These are phyloP conservation scores for Pseudorectes ferrugineus DNA, from an alignment of 2,113 vertebrate genomes.

Conservation along the genomic window DNA sequence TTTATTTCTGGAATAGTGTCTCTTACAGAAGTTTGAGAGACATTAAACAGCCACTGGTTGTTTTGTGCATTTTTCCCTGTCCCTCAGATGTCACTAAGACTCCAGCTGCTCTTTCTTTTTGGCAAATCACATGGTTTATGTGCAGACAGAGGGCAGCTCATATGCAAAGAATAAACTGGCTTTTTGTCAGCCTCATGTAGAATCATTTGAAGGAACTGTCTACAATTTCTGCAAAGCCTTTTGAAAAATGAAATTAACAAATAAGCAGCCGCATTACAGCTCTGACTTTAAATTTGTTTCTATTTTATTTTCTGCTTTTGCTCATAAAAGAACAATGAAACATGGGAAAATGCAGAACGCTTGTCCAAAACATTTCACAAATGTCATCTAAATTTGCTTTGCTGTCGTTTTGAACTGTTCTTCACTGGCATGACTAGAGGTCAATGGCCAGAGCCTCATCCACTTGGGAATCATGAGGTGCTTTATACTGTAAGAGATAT, in stretches of 20 bases:
- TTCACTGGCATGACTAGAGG: not conserved
- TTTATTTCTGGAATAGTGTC: not conserved
- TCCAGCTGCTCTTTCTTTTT: not conserved
- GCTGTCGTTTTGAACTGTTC: not conserved
- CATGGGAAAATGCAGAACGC: not conserved
- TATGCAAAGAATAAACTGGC: not conserved
- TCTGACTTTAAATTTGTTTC: not conserved
- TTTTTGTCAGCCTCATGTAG: not conserved
- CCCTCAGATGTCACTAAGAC: not conserved
- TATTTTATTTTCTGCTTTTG: not conserved
- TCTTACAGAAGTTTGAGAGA: not conserved
- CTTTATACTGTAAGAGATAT: not conserved
- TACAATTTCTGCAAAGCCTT: not conserved
- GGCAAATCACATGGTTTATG: not conserved
- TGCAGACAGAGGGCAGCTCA: not conserved
- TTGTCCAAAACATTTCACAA: not conserved
- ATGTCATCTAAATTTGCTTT: not conserved
- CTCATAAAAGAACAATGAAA: not conserved
- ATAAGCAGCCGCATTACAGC: not conserved
- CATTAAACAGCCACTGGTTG: not conserved
- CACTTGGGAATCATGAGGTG: not conserved
- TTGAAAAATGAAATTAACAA: not conserved
- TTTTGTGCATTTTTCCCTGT: not conserved
- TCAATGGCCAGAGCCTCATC: not conserved
- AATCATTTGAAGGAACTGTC: not conserved